A percentile compares a stretch with the other conserved stretches of the same genome.
Conservation (phyloP, 2,888 invertebrate species). For the Halictus quadricinctus region DNA sequence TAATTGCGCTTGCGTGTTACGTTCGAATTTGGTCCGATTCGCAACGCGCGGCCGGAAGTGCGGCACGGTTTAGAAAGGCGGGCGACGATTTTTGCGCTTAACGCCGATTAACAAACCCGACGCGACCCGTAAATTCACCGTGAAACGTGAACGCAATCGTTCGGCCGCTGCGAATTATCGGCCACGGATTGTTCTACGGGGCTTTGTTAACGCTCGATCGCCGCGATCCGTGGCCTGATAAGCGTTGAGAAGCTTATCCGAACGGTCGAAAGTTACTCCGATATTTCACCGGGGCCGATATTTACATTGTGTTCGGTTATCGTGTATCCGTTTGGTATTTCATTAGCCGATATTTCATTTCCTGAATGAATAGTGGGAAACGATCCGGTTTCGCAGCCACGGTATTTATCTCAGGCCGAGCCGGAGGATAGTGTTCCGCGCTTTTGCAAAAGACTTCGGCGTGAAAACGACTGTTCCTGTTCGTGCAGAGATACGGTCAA, state of each 20-base stretch:
- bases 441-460: neutral
- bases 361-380: neutral
- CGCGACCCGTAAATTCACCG: conserved; percentile 35
- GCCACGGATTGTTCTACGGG: conserved; percentile 28
- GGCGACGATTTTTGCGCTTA: conserved; percentile 26
- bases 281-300: conserved; percentile 20
- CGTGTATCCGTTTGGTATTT: neutral
- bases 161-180: conserved; percentile 29
- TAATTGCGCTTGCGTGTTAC: neutral
- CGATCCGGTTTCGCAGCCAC: neutral
- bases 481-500: neutral
- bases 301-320: conserved; percentile 20
- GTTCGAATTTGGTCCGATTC: neutral
- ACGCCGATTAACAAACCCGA: conserved; percentile 35
- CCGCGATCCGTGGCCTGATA: conserved; percentile 17
- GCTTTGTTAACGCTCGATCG: conserved; percentile 37
- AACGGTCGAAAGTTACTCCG: conserved; percentile 18
- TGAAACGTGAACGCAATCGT: conserved; percentile 29
- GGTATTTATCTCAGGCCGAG: conserved; percentile 21
- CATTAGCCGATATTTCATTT: conserved; percentile 15
- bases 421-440: neutral
- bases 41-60: neutral
- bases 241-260: conserved; percentile 26
- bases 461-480: conserved; percentile 4
- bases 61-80: conserved; percentile 18